Percentiles rank a stretch among this genome's conserved stretches.
These are phyloP conservation scores for Chondrosia reniformis DNA, from an alignment of 37 sponge, comb jelly and placozoan genomes.

Conservation along the genomic window DNA sequence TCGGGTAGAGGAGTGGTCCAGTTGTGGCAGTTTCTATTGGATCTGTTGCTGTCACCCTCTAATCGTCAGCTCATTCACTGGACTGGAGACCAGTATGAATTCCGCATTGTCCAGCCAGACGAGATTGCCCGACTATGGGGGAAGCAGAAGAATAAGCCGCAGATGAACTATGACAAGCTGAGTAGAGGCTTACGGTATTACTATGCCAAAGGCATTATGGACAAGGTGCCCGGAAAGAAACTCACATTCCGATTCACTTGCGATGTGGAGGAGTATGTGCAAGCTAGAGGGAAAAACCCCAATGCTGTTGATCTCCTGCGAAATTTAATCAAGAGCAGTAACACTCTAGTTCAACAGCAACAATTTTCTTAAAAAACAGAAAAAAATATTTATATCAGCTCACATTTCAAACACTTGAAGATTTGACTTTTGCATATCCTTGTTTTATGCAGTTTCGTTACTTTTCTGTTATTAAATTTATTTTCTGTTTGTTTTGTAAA, in stretches of 20 bases:
- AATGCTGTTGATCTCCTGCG: slow-evolving; percentile 5
- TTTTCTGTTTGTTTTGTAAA: too few relatives aligned
- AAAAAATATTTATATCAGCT: too few relatives aligned
- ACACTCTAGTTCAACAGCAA: slow-evolving; percentile 4
- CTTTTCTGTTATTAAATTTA: too few relatives aligned
- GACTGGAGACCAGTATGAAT: slow-evolving; percentile 77
- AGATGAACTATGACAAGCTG: slow-evolving; percentile 90
- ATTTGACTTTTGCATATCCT: too few relatives aligned
- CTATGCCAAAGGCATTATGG: slow-evolving; percentile 84
- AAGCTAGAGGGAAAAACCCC: slow-evolving; percentile 9
- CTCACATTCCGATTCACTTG: slow-evolving; percentile 79
- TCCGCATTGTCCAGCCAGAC: slow-evolving; percentile 63
- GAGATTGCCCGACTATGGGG: slow-evolving; percentile 86
- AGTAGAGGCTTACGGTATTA: slow-evolving; percentile 85
- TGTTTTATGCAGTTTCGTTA: too few relatives aligned
- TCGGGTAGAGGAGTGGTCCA: slow-evolving; percentile 75
- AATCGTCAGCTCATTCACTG: slow-evolving; percentile 62
- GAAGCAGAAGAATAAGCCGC: slow-evolving; percentile 73
- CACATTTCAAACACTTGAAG: too few relatives aligned
- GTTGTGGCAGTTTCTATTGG: slow-evolving; percentile 87
- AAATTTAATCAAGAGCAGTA: slow-evolving; percentile 3
- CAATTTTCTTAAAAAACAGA: too few relatives aligned
- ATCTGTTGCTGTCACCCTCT: slow-evolving; percentile 61
- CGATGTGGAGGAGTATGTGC: slow-evolving; percentile 59
- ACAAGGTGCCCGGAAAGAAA: slow-evolving; percentile 83